Conservation (phyloP, 1,140 invertebrate species). For the Eumeta japonica region DNA sequence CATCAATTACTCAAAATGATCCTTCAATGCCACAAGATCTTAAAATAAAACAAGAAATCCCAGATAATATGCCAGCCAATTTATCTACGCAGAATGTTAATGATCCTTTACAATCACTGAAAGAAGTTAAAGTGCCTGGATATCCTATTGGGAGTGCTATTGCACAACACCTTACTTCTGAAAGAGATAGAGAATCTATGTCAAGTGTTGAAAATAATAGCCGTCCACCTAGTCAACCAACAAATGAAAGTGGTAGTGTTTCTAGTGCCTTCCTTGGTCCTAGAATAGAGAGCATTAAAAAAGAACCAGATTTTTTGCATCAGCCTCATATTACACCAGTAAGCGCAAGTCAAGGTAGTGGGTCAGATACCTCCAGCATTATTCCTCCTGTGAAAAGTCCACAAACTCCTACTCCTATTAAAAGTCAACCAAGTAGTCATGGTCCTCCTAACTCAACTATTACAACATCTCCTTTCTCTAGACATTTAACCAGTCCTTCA, state of each 20-base stretch:
- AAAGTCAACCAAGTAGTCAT: conserved; percentile 51
- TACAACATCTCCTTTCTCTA: conserved; percentile 50
- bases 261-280: conserved; percentile 57
- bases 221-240: conserved; percentile 46
- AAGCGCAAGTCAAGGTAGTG: conserved; percentile 40
- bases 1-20: conserved; percentile 45
- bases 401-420: conserved; percentile 52
- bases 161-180: conserved; percentile 43
- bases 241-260: conserved; percentile 40
- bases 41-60: conserved; percentile 77
- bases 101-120: conserved; percentile 74
- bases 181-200: conserved; percentile 48
- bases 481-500: conserved; percentile 50
- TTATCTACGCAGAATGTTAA: conserved; percentile 56
- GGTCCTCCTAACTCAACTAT: conserved; percentile 49
- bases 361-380: conserved; percentile 31
- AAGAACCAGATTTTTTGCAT: conserved; percentile 65
- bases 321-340: conserved; percentile 44
- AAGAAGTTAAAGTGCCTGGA: conserved; percentile 79
- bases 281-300: conserved; percentile 71
- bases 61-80: conserved; percentile 53
- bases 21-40: conserved; percentile 71
- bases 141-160: conserved; percentile 60
- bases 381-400: conserved; percentile 50
- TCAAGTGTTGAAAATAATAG: conserved; percentile 49